These are phyloP conservation scores for Sisor rabdophorus DNA, from an alignment of 2,113 vertebrate species.

Conservation along the genomic window DNA sequence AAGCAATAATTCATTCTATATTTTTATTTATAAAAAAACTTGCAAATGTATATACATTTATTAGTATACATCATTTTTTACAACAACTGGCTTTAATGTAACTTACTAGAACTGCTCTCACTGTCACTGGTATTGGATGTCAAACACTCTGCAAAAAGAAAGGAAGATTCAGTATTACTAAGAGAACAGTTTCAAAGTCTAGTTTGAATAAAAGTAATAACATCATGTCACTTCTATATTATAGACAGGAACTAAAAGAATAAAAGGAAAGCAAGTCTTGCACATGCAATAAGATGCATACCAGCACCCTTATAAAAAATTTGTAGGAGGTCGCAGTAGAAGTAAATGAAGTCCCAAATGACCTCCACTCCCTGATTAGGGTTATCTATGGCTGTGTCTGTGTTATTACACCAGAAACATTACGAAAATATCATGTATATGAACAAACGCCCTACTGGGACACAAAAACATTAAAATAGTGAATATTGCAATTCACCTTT, in stretches of 20 bases:
- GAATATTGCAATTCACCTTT: no score
- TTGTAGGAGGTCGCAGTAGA: constrained; percentile 63
- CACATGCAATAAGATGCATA: constrained; percentile 20
- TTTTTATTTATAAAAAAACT: no score
- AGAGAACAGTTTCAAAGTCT: constrained; percentile 11
- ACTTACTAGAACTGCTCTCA: constrained; percentile 99
- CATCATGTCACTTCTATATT: constrained; percentile 20
- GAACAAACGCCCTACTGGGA: constrained; percentile 18
- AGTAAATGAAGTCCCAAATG: constrained; percentile 66
- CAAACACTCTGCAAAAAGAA: constrained; percentile 85
- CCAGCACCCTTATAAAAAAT: constrained; percentile 59
- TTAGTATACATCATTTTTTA: no score
- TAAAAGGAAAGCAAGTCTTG: constrained; percentile 11
- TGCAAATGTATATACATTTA: no score
- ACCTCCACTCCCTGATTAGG: constrained; percentile 51
- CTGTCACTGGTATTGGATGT: constrained; percentile 99
- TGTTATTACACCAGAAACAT: constrained; percentile 44
- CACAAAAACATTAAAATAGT: no score
- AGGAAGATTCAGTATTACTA: constrained; percentile 2
- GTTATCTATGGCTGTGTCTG: constrained; percentile 54
- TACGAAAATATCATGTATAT: no score
- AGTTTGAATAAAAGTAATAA: constrained; percentile 13
- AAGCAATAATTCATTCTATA: not conserved
- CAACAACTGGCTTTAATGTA: constrained; percentile 22
- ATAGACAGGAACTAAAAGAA: constrained; percentile 22